Evolutionary conservation across 2,888 invertebrate genomes (phyloP).

Genomic region (Xestoiulus laeticollis): DNA sequence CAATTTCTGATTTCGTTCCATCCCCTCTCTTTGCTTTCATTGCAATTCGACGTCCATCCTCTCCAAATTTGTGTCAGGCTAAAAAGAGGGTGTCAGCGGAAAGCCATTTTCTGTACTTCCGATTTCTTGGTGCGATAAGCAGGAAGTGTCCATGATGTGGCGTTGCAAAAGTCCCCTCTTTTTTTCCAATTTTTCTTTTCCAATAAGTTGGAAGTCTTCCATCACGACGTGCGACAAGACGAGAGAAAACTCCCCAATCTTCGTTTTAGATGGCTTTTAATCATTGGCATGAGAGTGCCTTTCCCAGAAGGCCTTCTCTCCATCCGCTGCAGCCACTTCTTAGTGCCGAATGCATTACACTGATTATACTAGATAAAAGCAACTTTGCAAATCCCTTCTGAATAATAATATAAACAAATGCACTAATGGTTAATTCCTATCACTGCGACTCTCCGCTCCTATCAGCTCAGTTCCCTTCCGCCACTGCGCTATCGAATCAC

Average conservation of each 20-base stretch:
- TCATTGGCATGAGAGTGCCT: not conserved
- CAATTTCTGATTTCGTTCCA: conserved; percentile 3
- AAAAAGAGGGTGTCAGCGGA: conserved; percentile 43
- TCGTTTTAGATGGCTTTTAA: conserved; percentile 31
- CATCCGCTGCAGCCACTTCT: not conserved
- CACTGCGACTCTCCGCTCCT: not conserved
- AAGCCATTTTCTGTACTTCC: conserved; percentile 32
- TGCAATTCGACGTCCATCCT: conserved; percentile 38
- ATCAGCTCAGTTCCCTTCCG: not conserved
- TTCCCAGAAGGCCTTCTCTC: conserved; percentile 16
- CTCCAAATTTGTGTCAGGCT: conserved; percentile 35
- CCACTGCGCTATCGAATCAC: not conserved
- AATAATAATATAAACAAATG: conserved; percentile 40
- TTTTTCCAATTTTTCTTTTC: conserved; percentile 13
- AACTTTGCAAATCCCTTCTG: conserved; percentile 39
- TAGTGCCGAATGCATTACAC: conserved; percentile 22
- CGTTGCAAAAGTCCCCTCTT: not conserved
- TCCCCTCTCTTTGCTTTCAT: not conserved
- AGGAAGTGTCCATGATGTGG: not conserved
- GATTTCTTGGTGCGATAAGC: conserved; percentile 15
- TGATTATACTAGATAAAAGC: conserved; percentile 27
- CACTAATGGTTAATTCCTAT: conserved; percentile 34
- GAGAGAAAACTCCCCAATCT: conserved; percentile 29
- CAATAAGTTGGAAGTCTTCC: conserved; percentile 6
- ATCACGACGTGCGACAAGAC: not conserved